phyloP scores from a whole-genome alignment of 2,113 vertebrate species.

The Diadophis punctatus region DNA sequence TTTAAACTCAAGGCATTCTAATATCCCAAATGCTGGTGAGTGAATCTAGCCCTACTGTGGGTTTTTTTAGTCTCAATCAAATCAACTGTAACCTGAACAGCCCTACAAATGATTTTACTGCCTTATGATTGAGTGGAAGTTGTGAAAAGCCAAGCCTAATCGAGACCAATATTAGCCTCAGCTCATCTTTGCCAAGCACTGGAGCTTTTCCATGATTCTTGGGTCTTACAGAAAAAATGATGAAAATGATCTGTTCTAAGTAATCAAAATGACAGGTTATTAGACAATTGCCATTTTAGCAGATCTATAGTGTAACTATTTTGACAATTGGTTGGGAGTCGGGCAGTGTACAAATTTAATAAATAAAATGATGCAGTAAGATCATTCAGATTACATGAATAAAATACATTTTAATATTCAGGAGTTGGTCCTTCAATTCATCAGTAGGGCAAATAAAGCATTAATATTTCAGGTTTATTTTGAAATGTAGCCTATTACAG shows the following conservation, averaged over 20 bases:
- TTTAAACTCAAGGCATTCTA: background rate
- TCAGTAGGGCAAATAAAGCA: background rate
- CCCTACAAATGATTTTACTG: background rate
- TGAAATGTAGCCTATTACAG: background rate
- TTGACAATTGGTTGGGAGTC: background rate
- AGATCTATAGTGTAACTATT: background rate
- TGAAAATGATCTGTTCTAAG: background rate
- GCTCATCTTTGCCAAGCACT: background rate
- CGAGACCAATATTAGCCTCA: background rate
- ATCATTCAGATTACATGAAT: background rate
- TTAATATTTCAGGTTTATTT: background rate
- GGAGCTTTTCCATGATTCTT: background rate
- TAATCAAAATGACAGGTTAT: background rate
- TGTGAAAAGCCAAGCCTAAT: background rate
- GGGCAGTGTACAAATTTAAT: background rate
- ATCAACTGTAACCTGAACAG: background rate
- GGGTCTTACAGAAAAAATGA: background rate
- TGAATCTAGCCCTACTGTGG: background rate
- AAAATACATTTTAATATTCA: background rate
- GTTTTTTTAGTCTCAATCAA: background rate
- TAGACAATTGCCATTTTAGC: background rate
- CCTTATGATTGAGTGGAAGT: background rate
- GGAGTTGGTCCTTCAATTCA: background rate
- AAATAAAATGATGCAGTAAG: background rate
- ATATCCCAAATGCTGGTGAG: background rate